Percentiles rank a stretch among this genome's conserved stretches.
Conservation (phyloP, 2,113 vertebrate species). For the Isurus oxyrinchus region DNA sequence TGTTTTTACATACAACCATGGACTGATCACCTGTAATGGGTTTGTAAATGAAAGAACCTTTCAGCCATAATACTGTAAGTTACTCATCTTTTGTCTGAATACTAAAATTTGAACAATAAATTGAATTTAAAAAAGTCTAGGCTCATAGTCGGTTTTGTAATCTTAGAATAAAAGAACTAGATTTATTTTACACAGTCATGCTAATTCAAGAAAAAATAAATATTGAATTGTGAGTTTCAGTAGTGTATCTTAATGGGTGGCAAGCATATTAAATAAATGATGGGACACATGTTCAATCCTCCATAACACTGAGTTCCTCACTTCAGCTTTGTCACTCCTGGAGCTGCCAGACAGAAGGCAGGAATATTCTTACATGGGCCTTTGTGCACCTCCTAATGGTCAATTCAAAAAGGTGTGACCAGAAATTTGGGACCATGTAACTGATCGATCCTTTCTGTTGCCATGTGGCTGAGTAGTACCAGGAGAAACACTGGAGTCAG, state of each 20-base stretch:
- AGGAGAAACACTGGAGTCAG: background rate
- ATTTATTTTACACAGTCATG: background rate
- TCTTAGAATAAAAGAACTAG: no score
- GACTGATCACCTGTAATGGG: no score
- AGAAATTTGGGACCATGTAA: background rate
- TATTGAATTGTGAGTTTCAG: background rate
- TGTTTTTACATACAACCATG: no score
- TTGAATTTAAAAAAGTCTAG: no score
- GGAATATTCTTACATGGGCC: background rate
- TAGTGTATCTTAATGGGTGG: background rate
- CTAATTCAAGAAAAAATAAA: background rate
- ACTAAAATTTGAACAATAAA: no score
- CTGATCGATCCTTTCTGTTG: background rate
- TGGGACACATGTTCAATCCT: background rate
- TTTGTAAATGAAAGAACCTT: no score
- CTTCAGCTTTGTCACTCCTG: background rate
- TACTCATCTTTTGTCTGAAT: no score
- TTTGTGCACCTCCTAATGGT: background rate
- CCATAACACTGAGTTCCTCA: background rate
- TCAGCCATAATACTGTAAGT: no score
- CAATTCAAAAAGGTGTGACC: background rate
- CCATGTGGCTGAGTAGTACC: background rate
- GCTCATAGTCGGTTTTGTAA: no score
- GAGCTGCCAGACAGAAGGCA: background rate
- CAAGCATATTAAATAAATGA: background rate